Evolutionary conservation across 1,140 invertebrate species (phyloP).

Genomic region (Trigoniulus corallinus): DNA sequence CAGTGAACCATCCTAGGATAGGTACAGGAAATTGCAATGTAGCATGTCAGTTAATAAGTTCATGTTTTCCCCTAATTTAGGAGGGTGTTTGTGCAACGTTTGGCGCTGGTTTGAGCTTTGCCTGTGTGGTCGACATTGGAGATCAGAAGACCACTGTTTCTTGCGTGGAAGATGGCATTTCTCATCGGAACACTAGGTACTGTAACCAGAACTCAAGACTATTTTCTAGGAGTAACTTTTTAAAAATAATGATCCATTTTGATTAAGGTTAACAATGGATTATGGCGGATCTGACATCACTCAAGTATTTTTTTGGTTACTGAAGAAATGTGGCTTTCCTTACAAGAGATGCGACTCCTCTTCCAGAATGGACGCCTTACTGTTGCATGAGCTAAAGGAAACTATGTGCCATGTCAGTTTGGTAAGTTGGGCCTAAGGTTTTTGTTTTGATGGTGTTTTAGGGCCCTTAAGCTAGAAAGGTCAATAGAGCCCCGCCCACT

Average conservation of each 20-base stretch:
- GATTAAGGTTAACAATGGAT: conserved; percentile 43
- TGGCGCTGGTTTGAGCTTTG: conserved; percentile 75
- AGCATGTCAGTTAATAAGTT: too few species aligned
- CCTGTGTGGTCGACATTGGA: conserved; percentile 88
- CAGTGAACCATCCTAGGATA: too few species aligned
- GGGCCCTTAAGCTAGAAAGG: too few species aligned
- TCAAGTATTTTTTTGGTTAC: conserved; percentile 65
- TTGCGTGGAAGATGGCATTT: conserved; percentile 91
- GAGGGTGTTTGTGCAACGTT: conserved; percentile 87
- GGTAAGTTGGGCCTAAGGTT: conserved; percentile 19
- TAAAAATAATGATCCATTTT: not conserved
- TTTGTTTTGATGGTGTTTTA: not conserved
- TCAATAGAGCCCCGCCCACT: too few species aligned
- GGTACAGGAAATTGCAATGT: too few species aligned
- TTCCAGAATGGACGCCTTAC: conserved; percentile 31
- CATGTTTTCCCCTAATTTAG: too few species aligned
- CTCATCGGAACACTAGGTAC: conserved; percentile 65
- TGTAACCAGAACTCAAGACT: too few species aligned
- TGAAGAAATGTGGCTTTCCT: conserved; percentile 75
- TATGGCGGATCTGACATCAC: conserved; percentile 81
- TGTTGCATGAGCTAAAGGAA: conserved; percentile 72
- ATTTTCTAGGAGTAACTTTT: too few species aligned
- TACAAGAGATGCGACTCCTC: conserved; percentile 57
- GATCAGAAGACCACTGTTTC: conserved; percentile 90
- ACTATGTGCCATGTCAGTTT: conserved; percentile 80